Base-by-base conservation (phyloP, 2,113 vertebrate species). In the Corvus cornix region DNA sequence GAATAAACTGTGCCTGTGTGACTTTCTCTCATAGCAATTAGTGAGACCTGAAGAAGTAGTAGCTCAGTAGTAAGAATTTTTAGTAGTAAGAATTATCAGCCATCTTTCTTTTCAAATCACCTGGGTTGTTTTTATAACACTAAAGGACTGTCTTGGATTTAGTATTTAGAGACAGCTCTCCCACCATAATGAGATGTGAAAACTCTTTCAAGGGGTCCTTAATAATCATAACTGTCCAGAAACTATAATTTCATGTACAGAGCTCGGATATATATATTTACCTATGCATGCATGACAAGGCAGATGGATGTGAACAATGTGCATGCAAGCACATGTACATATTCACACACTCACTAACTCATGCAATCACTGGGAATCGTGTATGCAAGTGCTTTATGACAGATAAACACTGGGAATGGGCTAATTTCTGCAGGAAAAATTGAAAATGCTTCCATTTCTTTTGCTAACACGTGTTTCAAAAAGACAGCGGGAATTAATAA, bases 111-210 rank as follows among this genome's bases (percentile, higher is more conserved):
- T 94, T 69, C 33, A 70, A 33, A 59, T 39, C 51, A 41, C 10
- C 5, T 48, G 26, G 2, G 0, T 11, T 17, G 0, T 37, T 72
- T 84, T 88, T 44, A 67, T 26, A 62, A 72, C 9, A 8, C 13
- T 37, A 20, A 6, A 69, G 35, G 13, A 53, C 8, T 8, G 12
- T 39, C 70, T 28, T 48, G 8, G 3, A 59, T 83, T 59, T 77
- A 37, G 6, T 46, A 27, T 46, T 53, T 69, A 73, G 20, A 64
- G 16, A 43, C 6, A 67, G 9, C 10, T 85, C 22, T 85, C 31
- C 10, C 23, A 69, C 6, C 3, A 4, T 16, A 44, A 74, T 27
- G 23, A 72, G 27, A 64, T 3, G 7, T 56, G 27, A 77, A 72
- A 44, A 11, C 3, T 64, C 62, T 84, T 89, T 63, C 35, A 82